Evolutionary conservation across 2,888 invertebrate species (phyloP).

Genomic region (Syrista parreyssii): DNA sequence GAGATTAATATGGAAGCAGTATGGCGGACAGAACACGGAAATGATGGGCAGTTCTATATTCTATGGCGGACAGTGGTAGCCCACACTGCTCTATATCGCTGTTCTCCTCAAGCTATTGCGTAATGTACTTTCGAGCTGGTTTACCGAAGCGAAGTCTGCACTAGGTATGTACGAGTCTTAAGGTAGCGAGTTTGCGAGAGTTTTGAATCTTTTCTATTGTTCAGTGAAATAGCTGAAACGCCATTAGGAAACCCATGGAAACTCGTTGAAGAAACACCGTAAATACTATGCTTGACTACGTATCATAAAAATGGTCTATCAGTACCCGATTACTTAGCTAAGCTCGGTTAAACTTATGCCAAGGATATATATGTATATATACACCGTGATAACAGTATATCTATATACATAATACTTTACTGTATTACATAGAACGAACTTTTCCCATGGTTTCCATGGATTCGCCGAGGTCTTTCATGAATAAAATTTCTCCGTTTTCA

Average conservation of each 20-base stretch:
- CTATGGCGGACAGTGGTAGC: slow-evolving; percentile 33
- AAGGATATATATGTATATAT: no score
- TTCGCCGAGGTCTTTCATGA: slow-evolving; percentile 34
- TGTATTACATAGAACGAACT: slow-evolving; percentile 26
- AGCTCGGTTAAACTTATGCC: no score
- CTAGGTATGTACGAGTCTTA: neutral
- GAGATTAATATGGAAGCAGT: no score
- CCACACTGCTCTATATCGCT: slow-evolving; percentile 36
- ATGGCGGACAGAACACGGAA: slow-evolving; percentile 51
- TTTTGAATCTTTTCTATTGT: no score
- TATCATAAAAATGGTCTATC: no score
- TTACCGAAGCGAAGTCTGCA: slow-evolving; percentile 31
- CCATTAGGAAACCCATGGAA: no score
- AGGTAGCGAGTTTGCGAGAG: no score
- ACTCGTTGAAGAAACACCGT: no score
- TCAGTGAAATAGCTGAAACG: no score
- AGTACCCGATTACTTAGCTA: no score
- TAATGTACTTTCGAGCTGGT: slow-evolving; percentile 56
- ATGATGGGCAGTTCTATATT: slow-evolving; percentile 47
- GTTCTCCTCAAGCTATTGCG: slow-evolving; percentile 53
- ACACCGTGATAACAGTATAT: no score
- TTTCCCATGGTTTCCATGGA: slow-evolving; percentile 40
- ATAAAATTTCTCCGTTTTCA: slow-evolving; percentile 50
- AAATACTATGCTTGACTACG: no score
- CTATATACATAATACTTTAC: neutral